Base-by-base conservation (phyloP, 2,888 invertebrate species). In the Eupithecia centaureata region DNA sequence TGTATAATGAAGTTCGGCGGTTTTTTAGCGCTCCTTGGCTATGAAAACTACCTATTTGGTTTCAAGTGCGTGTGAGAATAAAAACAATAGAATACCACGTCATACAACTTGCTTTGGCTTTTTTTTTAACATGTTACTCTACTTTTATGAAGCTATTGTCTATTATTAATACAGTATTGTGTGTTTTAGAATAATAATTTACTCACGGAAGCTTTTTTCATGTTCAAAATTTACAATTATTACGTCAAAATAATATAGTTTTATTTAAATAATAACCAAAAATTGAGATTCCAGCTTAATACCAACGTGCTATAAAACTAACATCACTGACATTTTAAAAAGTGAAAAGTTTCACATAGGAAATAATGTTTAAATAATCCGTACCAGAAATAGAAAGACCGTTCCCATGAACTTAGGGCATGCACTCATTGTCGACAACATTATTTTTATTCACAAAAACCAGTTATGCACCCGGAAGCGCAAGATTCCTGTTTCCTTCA, bases 401-500 rank as follows among this genome's bases (percentile, higher is more conserved):
- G 66, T 73, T 70, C 71, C 65, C 72, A 72, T 33, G 67, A 67
- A 63, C 63, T 63, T 52, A 54, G 13, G 61, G 4, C 60, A 52
- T 66, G 69, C 61, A 69, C 30, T 66, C 66, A 67, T 76, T 71
- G 67, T 63, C 62, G 51, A 56, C 54, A 70, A 61, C 52, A 74
- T 47, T 74, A 63, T 65, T 63, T 61, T 61, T 32, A 64, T 71
- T 70, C 61, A 71, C 51, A 63, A 74, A 77, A 86, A 91, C 91
- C 86, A 85, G 91, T 90, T 85, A 69, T 78, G 79, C 81, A 82
- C 81, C 74, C 90, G 91, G 91, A 92, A 91, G 88, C 77, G 58
- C 76, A 81, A 81, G 84, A 86, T 86, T 89, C 86, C 86, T 83
- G 86, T 87, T 90, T 89, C 86, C 81, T 75, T 84, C 82, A 59